Evolutionary conservation across 2,113 vertebrate genomes (phyloP), one percentile per base, ranked within the genome.

Genomic region (Anarhynchus alexandrinus): DNA sequence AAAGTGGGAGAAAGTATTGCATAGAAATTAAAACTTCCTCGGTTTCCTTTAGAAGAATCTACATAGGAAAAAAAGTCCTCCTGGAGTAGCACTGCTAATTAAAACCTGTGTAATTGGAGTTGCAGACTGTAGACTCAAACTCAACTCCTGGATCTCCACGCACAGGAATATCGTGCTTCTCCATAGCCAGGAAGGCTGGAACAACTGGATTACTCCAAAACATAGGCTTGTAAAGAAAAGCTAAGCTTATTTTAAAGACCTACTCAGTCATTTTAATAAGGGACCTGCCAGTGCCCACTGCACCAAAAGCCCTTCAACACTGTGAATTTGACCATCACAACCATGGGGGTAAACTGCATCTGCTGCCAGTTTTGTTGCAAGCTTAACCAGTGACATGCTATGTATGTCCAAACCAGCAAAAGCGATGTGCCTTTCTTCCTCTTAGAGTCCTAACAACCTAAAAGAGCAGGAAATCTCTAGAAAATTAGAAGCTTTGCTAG

Each of bases 321-420:
- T 11, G 18, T 1, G 1, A 67, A 47, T 15, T 8, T 0, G 0
- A 38, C 23, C 36, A 30, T 8, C 4, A 1, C 32, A 55, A 25
- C 8, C n/a, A 29, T 2, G 13, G n/a, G n/a, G 22, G 6, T 9
- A n/a, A 61, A 54, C 7, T 3, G 16, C 59, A 26, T 10, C 54
- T 67, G 38, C 43, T 22, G 15, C 29, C 16, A 16, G 20, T 8
- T 67, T 3, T 16, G 11, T 26, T 34, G 32, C 47, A 34, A 20
- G 22, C 13, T 49, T 38, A 34, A 45, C 29, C 65, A 45, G 22
- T 3, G 1, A 22, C 34, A 5, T 6, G 16, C 11, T 64, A 64
- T 3, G 0, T 21, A 14, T 9, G 45, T 32, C 27, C 69, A n/a
- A 55, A 45, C 19, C 27, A 64, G 32, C 21, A 40, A 4, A 42